Evolutionary conservation across 1,140 invertebrate genomes (phyloP).

Genomic region (Cherax quadricarinatus): DNA sequence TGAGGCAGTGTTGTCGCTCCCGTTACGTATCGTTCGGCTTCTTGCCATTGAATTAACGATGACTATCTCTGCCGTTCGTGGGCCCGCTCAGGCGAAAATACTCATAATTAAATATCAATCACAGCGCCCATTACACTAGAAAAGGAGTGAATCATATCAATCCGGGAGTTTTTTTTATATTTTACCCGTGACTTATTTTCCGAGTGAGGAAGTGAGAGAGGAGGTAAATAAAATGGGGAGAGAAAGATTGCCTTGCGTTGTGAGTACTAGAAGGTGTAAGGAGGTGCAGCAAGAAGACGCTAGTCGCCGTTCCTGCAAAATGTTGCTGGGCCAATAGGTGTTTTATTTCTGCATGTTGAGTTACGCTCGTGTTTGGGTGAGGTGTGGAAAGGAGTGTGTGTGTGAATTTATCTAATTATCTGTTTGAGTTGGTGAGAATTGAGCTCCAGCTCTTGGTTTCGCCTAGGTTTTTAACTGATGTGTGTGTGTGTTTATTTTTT

Average conservation of each 20-base stretch:
- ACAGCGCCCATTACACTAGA: conserved; percentile 45
- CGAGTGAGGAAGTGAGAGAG: background rate
- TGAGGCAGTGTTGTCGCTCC: background rate
- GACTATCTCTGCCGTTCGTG: conserved; percentile 28
- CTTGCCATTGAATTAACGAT: conserved; percentile 46
- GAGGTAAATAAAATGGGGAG: conserved; percentile 4
- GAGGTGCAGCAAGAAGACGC: background rate
- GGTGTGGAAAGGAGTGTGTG: background rate
- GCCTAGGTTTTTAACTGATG: no score
- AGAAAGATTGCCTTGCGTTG: background rate
- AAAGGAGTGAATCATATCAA: conserved; percentile 43
- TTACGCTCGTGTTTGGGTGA: background rate
- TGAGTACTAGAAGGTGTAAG: background rate
- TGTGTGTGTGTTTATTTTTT: no score
- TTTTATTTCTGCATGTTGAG: background rate
- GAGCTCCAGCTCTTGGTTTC: no score
- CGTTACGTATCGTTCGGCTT: background rate
- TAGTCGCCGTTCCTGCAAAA: no score
- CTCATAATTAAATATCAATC: conserved; percentile 68
- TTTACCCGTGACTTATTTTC: background rate
- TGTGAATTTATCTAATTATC: no score
- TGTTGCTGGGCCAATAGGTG: background rate
- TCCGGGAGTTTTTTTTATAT: conserved; percentile 25
- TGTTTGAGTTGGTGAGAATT: no score
- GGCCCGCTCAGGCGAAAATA: conserved; percentile 52